Evolutionary conservation across 1,140 invertebrate species (phyloP), one percentile per base, ranked within the genome.

Genomic region (Drosophila miranda): DNA sequence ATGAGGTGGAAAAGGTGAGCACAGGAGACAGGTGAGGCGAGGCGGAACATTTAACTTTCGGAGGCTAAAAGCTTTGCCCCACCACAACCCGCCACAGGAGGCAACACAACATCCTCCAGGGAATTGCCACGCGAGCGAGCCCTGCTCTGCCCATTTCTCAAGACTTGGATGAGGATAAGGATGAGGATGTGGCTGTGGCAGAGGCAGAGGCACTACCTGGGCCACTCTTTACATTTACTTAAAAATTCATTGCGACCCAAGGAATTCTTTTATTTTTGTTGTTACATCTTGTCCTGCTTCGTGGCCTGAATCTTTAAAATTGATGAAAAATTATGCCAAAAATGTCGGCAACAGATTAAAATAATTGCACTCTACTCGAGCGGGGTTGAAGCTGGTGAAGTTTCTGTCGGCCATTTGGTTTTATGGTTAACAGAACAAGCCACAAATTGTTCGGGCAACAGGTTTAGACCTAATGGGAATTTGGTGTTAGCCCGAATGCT

Each of bases 231-330:
- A 67, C 78, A 87, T 78, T 87, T 64, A 87, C 78, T 86, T 87
- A 82, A 87, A 87, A 87, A 86, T 86, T 86, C 82, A 86, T 87
- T 86, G 82, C 75, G 66, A 53, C 66, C 82, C 59, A 54, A 82
- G 75, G 75, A 87, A 86, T 82, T 75, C 82, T 75, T 86, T 87
- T 87, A 75, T 78, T 87, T 82, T 66, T 62, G 53, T 30, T 49
- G 44, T 73, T 72, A 46, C 49, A 45, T 41, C 63, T 48, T 46
- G 41, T 49, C 46, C 61, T 46, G 13, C 46, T 50, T 13, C 11
- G 34, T 38, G 9, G 44, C 44, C 19, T 66, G 51, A 61, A 57
- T 46, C 45, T 68, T 68, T 68, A 51, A 67, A 82, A 78, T 68
- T 78, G 66, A 87, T 82, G 83, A 74, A 86, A 82, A 86, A 87